Base-by-base conservation (phyloP, 2,888 invertebrate genomes). In the Tenthredo mesomela region DNA sequence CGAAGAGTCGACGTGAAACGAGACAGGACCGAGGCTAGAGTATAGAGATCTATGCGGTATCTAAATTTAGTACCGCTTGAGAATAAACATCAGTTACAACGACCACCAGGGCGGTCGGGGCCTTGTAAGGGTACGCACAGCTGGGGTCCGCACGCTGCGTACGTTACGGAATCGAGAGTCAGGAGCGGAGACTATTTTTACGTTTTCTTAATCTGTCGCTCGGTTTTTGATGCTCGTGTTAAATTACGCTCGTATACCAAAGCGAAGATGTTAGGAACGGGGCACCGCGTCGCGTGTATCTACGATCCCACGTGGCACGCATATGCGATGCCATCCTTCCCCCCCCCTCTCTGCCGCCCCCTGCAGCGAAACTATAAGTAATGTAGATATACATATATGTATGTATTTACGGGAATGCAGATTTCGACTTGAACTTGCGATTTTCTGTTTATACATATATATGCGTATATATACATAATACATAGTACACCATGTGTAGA, bases 121-220 rank as follows among this genome's bases (percentile, higher is more conserved):
- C 90, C 90, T 89, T 90, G 89, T 89, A 89, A 88, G 90, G 90
- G 87, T 88, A 88, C 88, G 82, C 86, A 78, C 86, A 87, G 88
- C 87, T 87, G 88, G 88, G 88, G 86, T 88, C 84, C 78, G 85
- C 82, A 85, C 84, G 80, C 85, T 73, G 84, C 86, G 70, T 86
- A 80, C 82, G 84, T 83, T 84, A 85, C 86, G 82, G 86, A 86
- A 88, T 88, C 87, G 85, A 85, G 85, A 85, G 86, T 86, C 77
- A 84, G 84, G 84, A 75, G 75, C 73, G 77, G 82, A 70, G 83
- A 82, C 89, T 91, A 90, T 91, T 90, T 91, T 90, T 89, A 89
- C 86, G 89, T 88, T 90, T 90, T 89, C 90, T 90, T 90, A 87
- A 90, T 89, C 88, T 87, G 89, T 89, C 87, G 84, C 87, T 61